A percentile compares a stretch with the other conserved stretches of the same genome.
phyloP scores from a whole-genome alignment of 2,888 invertebrate species.

The Pachycephus smyrnensis region DNA sequence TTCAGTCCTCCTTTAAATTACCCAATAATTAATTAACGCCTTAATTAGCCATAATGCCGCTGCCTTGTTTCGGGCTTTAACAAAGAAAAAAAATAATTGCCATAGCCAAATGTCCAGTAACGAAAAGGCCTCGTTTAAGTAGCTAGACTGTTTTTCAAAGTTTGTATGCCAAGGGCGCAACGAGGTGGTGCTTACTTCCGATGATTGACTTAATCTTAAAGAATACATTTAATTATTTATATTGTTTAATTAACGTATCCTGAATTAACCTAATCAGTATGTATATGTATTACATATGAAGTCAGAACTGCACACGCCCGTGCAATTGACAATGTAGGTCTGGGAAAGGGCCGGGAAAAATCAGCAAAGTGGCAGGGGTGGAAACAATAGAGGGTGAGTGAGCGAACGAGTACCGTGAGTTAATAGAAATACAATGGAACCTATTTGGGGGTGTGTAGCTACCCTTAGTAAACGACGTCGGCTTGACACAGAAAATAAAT shows the following conservation, averaged over 20 bases:
- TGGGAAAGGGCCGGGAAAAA: not conserved
- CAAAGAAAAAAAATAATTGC: not conserved
- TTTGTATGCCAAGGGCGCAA: not conserved
- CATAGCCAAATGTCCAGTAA: not conserved
- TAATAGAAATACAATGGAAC: slow-evolving; percentile 64
- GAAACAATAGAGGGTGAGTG: not conserved
- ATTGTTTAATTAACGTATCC: not conserved
- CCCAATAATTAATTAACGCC: slow-evolving; percentile 53
- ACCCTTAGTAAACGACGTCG: slow-evolving; percentile 53
- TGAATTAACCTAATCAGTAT: not conserved
- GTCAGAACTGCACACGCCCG: not conserved
- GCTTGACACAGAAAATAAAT: slow-evolving; percentile 64
- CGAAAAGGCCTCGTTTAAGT: not conserved
- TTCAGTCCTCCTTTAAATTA: slow-evolving; percentile 41
- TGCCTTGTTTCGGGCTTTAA: slow-evolving; percentile 20
- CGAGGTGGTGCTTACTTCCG: not conserved
- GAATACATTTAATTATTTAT: not conserved
- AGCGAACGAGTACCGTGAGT: slow-evolving; percentile 33
- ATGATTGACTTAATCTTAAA: not conserved
- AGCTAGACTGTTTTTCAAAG: not conserved
- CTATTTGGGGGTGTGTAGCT: slow-evolving; percentile 46
- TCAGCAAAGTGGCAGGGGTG: slow-evolving; percentile 3
- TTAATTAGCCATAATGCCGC: slow-evolving; percentile 40
- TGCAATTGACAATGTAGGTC: not conserved
- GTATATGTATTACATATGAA: not conserved